Evolutionary conservation across 1,140 invertebrate genomes (phyloP), one percentile per base, ranked within the genome.

Genomic region (Drosophila triauraria): DNA sequence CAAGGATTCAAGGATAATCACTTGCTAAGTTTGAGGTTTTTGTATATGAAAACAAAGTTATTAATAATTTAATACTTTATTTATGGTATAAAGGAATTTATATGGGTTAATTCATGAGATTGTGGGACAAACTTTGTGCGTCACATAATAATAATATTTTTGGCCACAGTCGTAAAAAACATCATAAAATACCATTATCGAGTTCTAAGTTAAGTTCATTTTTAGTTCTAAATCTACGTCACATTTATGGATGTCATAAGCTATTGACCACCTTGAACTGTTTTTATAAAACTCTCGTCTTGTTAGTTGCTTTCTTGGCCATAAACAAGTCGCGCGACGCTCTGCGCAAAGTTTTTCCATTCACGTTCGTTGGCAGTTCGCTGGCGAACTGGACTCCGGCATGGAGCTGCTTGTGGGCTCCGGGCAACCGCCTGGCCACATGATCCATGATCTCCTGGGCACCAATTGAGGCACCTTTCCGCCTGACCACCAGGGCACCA

Each of bases 331-430:
- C 32, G 2, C 53, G 53, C 4, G 53, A 25, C 20, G 35, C 12
- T 40, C 13, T 54, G 3, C 53, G 17, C 13, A 40, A 4, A 0
- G 53, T 54, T 13, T 54, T 54, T 15, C 53, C 53, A 54, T 54
- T 54, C 32, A 54, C 13, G 40, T 54, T 54, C 13, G 53, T n/a
- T 15, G 53, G 53, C 32, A 54, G 35, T 25, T 54, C 53, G 8
- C 15, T 38, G 13, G 20, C 20, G 13, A 54, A 54, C 12, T 54
- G 53, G 20, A 54, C 53, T 38, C 53, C 53, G 17, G 53, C 53
- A 40, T 54, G 53, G 53, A 54, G 53, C 32, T 54, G 53, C 53
- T 54, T 54, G 53, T 54, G 53, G 7, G 40, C 32, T 15, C 20
- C 53, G 13, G 53, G 53, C 32, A 54, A 12, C 13, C 53, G 13